Evolutionary conservation across 1,140 invertebrate species (phyloP).

Genomic region (Heliconius eleuchia): DNA sequence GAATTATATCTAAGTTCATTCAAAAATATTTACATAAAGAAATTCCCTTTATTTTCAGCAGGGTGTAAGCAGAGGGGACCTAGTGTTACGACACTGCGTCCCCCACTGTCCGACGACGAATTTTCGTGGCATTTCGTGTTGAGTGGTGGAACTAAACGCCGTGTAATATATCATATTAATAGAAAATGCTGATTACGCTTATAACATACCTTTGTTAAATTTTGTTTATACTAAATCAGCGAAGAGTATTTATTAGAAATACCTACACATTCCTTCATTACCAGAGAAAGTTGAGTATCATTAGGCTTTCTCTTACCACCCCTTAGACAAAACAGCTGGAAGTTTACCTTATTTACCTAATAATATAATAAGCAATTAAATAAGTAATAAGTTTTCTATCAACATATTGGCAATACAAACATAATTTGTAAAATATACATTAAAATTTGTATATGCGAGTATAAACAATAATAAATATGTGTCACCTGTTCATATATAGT

Average conservation of each 20-base stretch:
- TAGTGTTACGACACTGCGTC: too few relatives aligned
- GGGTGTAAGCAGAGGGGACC: too few relatives aligned
- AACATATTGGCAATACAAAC: background rate
- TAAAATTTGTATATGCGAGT: background rate
- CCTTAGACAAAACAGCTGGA: background rate
- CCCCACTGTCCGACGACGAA: too few relatives aligned
- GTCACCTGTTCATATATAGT: background rate
- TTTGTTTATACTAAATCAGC: too few relatives aligned
- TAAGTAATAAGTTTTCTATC: background rate
- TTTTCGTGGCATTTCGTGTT: too few relatives aligned
- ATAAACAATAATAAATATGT: background rate
- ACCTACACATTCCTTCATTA: background rate
- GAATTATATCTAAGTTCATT: too few relatives aligned
- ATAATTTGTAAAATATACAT: background rate
- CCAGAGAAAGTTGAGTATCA: background rate
- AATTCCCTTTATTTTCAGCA: too few relatives aligned
- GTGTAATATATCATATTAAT: too few relatives aligned
- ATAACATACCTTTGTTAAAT: too few relatives aligned
- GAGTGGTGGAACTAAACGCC: too few relatives aligned
- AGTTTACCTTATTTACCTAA: background rate
- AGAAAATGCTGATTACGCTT: too few relatives aligned
- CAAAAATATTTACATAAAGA: too few relatives aligned
- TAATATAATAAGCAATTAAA: background rate
- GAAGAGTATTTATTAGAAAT: background rate
- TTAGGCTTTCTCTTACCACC: background rate